phyloP scores from a whole-genome alignment of 1,140 invertebrate genomes.

The Philopotamus ludificatus region DNA sequence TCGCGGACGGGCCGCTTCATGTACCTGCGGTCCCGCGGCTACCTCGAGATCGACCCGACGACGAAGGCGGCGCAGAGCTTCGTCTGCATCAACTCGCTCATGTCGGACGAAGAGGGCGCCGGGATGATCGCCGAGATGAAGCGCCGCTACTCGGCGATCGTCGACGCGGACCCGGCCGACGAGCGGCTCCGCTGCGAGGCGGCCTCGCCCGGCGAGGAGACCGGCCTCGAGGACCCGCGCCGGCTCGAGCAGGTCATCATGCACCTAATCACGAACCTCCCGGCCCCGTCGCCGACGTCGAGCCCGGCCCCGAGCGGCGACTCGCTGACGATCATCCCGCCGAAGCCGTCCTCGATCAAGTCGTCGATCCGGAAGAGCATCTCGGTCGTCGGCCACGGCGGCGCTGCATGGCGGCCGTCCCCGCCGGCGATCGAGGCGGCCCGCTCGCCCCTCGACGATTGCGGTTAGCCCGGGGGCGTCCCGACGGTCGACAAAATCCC shows the following conservation, averaged over 20 bases:
- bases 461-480: neutral
- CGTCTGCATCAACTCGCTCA: conserved; percentile 80
- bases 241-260: conserved; percentile 67
- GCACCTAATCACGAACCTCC: conserved; percentile 64
- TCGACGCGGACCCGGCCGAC: conserved; percentile 54
- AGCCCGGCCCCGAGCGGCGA: conserved; percentile 47
- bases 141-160: conserved; percentile 67
- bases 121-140: conserved; percentile 74
- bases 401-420: conserved; percentile 9
- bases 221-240: conserved; percentile 64
- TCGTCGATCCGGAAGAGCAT: conserved; percentile 48
- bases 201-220: conserved; percentile 50
- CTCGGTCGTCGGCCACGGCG: conserved; percentile 21
- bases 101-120: conserved; percentile 70
- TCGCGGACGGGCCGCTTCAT: conserved; percentile 78
- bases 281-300: conserved; percentile 41
- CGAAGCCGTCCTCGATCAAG: conserved; percentile 47
- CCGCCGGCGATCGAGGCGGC: no score
- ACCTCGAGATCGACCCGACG: conserved; percentile 73
- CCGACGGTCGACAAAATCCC: neutral
- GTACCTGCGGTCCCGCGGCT: conserved; percentile 79
- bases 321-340: conserved; percentile 47
- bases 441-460: neutral
- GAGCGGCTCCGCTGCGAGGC: conserved; percentile 36
- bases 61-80: conserved; percentile 79